Base-by-base conservation (phyloP, 2,888 invertebrate species). In the Dolichopus griseipennis region DNA sequence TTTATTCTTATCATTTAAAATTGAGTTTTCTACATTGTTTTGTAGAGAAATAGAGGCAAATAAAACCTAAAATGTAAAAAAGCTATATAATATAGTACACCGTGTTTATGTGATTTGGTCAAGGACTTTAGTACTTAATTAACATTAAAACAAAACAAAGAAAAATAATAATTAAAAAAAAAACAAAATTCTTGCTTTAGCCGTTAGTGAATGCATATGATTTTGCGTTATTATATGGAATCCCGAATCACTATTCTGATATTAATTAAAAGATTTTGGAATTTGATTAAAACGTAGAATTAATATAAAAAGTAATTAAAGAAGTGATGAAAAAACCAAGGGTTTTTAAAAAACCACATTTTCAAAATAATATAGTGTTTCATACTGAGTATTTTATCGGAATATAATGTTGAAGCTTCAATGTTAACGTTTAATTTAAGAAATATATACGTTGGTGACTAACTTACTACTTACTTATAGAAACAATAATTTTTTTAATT, bases 251-350 rank as follows among this genome's bases (percentile, higher is more conserved):
- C 12, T 52, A 18, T 52, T 3, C 15, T 52, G 15, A 52, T 52
- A 18, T 52, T 52, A 52, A 52, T 52, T 52, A 52, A 52, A 52
- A 52, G 52, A 18, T 52, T 37, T 52, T 52, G 52, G 52, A 52
- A 52, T 52, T 52, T 52, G 18, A 52, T 52, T 52, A 52, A 18
- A 15, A 52, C 18, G 52, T 18, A 52, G 15, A 52, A 52, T 52
- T 52, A 52, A 52, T 12, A 12, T 12, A n/a, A 12, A 18, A 52
- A 12, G 18, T 18, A 52, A 52, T 18, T 12, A 37, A 37, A 37
- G 37, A 37, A n/a, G n/a, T n/a, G n/a, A n/a, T n/a, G n/a, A n/a
- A n/a, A n/a, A n/a, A n/a, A n/a, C n/a, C n/a, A n/a, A n/a, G n/a
- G n/a, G n/a, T n/a, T n/a, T n/a, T n/a, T n/a, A n/a, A n/a, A n/a